phyloP scores from a whole-genome alignment of 1,140 invertebrate genomes.

The Cheumatopsyche charites region DNA sequence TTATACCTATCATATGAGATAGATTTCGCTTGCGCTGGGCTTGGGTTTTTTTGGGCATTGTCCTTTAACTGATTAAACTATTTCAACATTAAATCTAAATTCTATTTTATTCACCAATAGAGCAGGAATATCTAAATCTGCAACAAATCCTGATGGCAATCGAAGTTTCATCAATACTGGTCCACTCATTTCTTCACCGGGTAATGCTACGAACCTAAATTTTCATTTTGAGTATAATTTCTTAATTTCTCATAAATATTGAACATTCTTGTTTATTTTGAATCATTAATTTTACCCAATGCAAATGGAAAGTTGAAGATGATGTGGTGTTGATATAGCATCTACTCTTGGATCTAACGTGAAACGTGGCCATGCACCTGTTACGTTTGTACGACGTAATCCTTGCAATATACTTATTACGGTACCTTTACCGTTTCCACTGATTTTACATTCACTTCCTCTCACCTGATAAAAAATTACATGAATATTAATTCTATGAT shows the following conservation, averaged over 20 bases:
- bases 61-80: too few species aligned
- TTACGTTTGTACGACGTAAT: conserved; percentile 86
- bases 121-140: conserved; percentile 58
- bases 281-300: conserved; percentile 64
- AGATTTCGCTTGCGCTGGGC: too few species aligned
- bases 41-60: too few species aligned
- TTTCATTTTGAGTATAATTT: not conserved
- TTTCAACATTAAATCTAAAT: too few species aligned
- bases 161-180: conserved; percentile 56
- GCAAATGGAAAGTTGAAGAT: conserved; percentile 86
- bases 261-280: not conserved
- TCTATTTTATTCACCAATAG: conserved; percentile 52
- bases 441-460: conserved; percentile 63
- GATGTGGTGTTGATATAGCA: conserved; percentile 80
- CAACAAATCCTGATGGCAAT: conserved; percentile 58
- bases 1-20: too few species aligned
- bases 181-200: conserved; percentile 58
- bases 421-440: conserved; percentile 81
- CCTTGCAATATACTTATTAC: conserved; percentile 84
- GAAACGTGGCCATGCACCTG: conserved; percentile 87
- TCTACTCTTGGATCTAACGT: conserved; percentile 88
- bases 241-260: too few species aligned
- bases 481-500: not conserved
- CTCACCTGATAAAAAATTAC: conserved; percentile 36
- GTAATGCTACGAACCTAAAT: conserved; percentile 56